Evolutionary conservation across 2,797 vertebrate genomes (phyloP).

Genomic region (Yasuhikotakia modesta): DNA sequence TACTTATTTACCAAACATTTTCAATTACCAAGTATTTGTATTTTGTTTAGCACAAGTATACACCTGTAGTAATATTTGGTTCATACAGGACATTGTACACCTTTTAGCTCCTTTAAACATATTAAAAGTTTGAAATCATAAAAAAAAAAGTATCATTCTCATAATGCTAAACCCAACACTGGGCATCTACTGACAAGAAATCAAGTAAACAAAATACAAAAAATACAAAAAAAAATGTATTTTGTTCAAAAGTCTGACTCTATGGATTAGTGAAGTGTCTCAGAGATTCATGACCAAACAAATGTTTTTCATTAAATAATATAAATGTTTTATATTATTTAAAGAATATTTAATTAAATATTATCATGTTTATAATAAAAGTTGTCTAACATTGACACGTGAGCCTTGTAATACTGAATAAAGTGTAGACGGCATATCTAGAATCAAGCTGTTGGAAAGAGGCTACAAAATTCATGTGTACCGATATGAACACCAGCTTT

Average conservation of each 20-base stretch:
- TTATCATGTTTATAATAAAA: neutral
- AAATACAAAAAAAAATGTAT: neutral
- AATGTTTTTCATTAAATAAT: neutral
- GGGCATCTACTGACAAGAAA: neutral
- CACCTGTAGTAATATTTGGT: neutral
- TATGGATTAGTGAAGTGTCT: slow-evolving; percentile 3
- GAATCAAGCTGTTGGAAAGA: neutral
- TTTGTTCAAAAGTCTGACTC: neutral
- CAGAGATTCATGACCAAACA: neutral
- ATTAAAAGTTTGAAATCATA: too few species aligned
- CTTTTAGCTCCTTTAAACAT: neutral
- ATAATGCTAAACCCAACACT: neutral
- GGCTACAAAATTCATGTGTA: neutral
- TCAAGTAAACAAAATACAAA: too few species aligned
- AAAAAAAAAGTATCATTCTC: neutral
- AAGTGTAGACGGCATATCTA: neutral
- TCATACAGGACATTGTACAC: neutral
- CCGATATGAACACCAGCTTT: neutral
- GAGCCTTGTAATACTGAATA: slow-evolving; percentile 17
- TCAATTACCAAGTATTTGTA: neutral
- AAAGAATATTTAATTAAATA: too few species aligned
- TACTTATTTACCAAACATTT: slow-evolving; percentile 10
- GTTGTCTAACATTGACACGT: neutral
- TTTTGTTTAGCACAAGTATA: neutral
- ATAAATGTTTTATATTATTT: too few species aligned